Percentiles rank a stretch among this genome's conserved stretches.
Evolutionary conservation across 2,888 invertebrate genomes (phyloP).

Genomic region (Drosophila colorata): DNA sequence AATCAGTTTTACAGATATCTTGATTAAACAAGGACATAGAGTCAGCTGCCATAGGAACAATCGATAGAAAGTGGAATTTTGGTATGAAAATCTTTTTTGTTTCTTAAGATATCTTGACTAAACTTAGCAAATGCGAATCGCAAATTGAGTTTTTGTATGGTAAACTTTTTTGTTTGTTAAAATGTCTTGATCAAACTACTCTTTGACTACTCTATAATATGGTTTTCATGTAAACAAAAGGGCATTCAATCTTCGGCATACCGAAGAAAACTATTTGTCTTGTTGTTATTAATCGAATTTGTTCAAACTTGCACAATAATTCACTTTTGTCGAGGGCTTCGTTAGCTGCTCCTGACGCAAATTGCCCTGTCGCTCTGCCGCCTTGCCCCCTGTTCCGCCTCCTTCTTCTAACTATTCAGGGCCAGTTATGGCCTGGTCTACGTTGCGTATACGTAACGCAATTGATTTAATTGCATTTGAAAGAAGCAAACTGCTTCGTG

Average conservation of each 20-base stretch:
- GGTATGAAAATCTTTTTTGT: too few relatives aligned
- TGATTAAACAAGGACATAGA: too few relatives aligned
- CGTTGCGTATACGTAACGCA: constrained; percentile 57
- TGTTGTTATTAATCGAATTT: constrained; percentile 63
- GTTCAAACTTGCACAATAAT: constrained; percentile 55
- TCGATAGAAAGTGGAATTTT: too few relatives aligned
- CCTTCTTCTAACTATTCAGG: constrained; percentile 12
- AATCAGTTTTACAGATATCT: too few relatives aligned
- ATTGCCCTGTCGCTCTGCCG: constrained; percentile 30
- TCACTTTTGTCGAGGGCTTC: constrained; percentile 48
- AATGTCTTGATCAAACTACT: too few relatives aligned
- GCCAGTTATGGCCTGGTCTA: constrained; percentile 21
- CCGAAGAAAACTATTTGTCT: background rate
- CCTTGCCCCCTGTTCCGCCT: background rate
- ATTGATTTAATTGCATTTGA: constrained; percentile 70
- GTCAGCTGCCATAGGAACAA: too few relatives aligned
- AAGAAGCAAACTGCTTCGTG: constrained; percentile 1
- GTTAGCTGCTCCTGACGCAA: constrained; percentile 40
- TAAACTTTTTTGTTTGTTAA: too few relatives aligned
- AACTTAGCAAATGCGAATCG: too few relatives aligned
- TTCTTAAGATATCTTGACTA: too few relatives aligned
- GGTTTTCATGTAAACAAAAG: background rate
- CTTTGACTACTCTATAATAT: background rate
- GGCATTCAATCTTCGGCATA: background rate
- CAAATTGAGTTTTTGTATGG: too few relatives aligned